Evolutionary conservation across 1,140 invertebrate genomes (phyloP).

Genomic region (Drosophila kurseongensis): DNA sequence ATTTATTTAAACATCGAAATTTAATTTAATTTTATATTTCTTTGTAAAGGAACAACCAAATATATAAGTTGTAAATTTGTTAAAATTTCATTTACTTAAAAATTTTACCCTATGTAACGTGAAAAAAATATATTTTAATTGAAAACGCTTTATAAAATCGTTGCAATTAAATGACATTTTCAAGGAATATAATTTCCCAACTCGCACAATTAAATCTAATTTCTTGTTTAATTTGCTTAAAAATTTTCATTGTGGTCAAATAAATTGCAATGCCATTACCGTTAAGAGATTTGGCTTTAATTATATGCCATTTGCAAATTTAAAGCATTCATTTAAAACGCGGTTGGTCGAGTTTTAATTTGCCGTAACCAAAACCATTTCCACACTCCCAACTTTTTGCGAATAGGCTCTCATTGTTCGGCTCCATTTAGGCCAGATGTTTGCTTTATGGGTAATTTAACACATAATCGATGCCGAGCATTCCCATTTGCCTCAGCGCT

Average conservation of each 20-base stretch:
- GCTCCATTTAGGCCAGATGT: slow-evolving; percentile 51
- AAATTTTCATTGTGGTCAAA: not conserved
- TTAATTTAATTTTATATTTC: too few relatives aligned
- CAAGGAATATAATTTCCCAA: not conserved
- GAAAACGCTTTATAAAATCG: too few relatives aligned
- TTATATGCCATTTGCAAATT: slow-evolving; percentile 6
- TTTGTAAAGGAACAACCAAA: too few relatives aligned
- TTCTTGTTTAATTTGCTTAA: not conserved
- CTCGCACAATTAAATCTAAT: not conserved
- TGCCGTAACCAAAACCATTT: slow-evolving; percentile 18
- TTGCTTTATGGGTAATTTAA: slow-evolving; percentile 72
- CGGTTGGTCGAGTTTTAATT: slow-evolving; percentile 17
- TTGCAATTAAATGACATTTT: too few relatives aligned
- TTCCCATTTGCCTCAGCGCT: slow-evolving; percentile 17
- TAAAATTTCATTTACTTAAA: too few relatives aligned
- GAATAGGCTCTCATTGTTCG: slow-evolving; percentile 45
- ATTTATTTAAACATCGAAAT: too few relatives aligned
- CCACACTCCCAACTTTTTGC: slow-evolving; percentile 7
- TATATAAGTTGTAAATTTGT: too few relatives aligned
- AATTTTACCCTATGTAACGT: too few relatives aligned
- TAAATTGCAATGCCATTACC: not conserved
- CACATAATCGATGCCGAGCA: slow-evolving; percentile 68
- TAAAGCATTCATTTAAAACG: slow-evolving; percentile 15
- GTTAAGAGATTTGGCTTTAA: not conserved
- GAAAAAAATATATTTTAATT: too few relatives aligned